Base-by-base conservation (phyloP, 1,140 invertebrate genomes). In the Orussus abietinus region DNA sequence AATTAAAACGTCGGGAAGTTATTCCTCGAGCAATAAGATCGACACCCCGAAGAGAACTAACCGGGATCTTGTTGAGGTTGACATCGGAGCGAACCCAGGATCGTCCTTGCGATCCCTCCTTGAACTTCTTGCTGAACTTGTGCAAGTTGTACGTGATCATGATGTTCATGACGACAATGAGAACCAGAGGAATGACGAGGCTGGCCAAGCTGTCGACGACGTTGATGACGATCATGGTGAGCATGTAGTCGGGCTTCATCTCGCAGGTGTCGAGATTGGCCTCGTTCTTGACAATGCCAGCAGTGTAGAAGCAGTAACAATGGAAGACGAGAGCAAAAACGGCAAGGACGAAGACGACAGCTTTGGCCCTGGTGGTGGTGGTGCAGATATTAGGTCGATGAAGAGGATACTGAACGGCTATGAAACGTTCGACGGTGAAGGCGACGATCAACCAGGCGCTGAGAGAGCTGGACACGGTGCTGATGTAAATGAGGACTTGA, bases 341-440 rank as follows among this genome's bases (percentile, higher is more conserved):
- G 1, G 69, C 66, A 7, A 82, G 47, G 0, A 54, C 54, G 0
- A 66, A 5, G 0, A 82, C 74, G 3, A 82, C 77, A 2, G 69
- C 69, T 32, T 78, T 78, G 0, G 82, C 82, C 3, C 80, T 62
- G 0, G 71, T 55, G 1, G 71, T 55, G 1, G 80, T 76, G 0
- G 81, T 84, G 54, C 82, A 85, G 59, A 80, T 79, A 25, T 72
- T 69, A 2, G 80, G 79, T 5, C 81, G 64, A 15, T 77, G 76
- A 5, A 83, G 64, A 0, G 82, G 82, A 52, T 83, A 80, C 46
- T 81, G 81, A 0, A 84, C 77, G 1, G 81, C 80, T 29, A 83
- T 77, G 60, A 80, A 83, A 22, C 82, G 56, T 47, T 85, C 82
- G 0, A 81, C 74, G 0, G 81, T 83, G 57, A 84, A 82, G 2